phyloP scores from a whole-genome alignment of 2,888 invertebrate species.

The Mayetiola destructor region DNA sequence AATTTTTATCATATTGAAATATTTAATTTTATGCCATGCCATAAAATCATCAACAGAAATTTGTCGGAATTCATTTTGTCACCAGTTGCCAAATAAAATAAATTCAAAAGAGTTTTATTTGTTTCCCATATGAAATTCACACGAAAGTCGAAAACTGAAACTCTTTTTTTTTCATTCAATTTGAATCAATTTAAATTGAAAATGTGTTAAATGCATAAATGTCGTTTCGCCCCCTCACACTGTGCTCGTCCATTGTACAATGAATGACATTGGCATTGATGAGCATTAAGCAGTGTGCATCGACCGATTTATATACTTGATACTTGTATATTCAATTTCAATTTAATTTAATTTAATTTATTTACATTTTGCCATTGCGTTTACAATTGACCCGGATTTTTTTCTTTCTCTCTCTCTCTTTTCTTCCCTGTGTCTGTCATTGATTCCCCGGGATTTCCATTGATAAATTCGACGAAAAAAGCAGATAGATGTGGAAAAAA shows the following conservation, averaged over 20 bases:
- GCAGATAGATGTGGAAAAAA: too few species aligned
- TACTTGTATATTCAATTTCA: conserved; percentile 10
- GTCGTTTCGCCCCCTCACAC: neutral
- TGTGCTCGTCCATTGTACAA: neutral
- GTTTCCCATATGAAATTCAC: conserved; percentile 5
- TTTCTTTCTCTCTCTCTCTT: neutral
- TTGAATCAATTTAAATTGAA: conserved; percentile 10
- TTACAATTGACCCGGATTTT: conserved; percentile 5
- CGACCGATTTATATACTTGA: conserved; percentile 10
- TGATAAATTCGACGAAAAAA: too few species aligned
- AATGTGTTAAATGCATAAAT: neutral
- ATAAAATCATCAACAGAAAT: neutral
- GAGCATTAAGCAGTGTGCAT: neutral
- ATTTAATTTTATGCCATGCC: neutral
- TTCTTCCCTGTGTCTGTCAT: too few species aligned
- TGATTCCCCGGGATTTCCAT: too few species aligned
- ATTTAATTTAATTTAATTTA: conserved; percentile 8
- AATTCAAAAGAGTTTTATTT: neutral
- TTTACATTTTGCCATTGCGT: neutral
- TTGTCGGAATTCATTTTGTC: neutral
- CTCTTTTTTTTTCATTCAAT: too few species aligned
- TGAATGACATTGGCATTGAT: neutral
- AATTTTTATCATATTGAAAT: conserved; percentile 1
- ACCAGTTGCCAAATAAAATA: neutral
- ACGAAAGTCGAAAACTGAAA: neutral